Base-by-base conservation (phyloP, 2,113 vertebrate genomes). In the Empidonax traillii region DNA sequence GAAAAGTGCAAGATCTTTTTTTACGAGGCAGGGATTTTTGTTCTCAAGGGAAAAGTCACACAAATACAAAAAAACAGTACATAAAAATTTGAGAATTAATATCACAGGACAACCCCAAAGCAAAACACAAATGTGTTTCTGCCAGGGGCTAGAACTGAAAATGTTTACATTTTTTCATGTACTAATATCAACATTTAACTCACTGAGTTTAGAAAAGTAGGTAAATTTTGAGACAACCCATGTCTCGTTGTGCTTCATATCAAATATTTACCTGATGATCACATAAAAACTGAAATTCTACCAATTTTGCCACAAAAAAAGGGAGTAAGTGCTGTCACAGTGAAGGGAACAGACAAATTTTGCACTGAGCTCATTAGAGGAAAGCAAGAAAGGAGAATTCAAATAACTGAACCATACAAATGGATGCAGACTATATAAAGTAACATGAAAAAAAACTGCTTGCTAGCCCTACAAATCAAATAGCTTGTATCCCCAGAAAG, bases 391-490 rank as follows among this genome's bases (percentile, higher is more conserved):
- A 78, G 91, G 10, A 76, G 19, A 76, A 88, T 55, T 89, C 51
- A 83, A 77, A 33, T 27, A 81, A 90, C 30, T 59, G 63, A 93
- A 81, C 59, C 0, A 0, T 77, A 68, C n/a, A 74, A 93, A 82
- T 44, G 55, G 24, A 83, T 63, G 27, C 30, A 93, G 63, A 55
- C 87, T 79, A 73, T 28, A 62, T 46, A 90, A 93, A 93, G 87
- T 14, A 89, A 76, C 74, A 62, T 5, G 39, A 69, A 82, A 91
- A 87, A 75, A 28, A 14, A 65, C 58, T 83, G 82, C 87, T 68
- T 85, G 49, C 66, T 85, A 90, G 81, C 18, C 46, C 69, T 92
- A 67, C 79, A 85, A 87, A 95, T 89, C 77, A 86, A 82, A 71
- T 35, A 51, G 56, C 74, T 79, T 72, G 43, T 65, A 68, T 82